Evolutionary conservation across 1,140 invertebrate species (phyloP), one percentile per base, ranked within the genome.

Genomic region (Caenorhabditis elegans): DNA sequence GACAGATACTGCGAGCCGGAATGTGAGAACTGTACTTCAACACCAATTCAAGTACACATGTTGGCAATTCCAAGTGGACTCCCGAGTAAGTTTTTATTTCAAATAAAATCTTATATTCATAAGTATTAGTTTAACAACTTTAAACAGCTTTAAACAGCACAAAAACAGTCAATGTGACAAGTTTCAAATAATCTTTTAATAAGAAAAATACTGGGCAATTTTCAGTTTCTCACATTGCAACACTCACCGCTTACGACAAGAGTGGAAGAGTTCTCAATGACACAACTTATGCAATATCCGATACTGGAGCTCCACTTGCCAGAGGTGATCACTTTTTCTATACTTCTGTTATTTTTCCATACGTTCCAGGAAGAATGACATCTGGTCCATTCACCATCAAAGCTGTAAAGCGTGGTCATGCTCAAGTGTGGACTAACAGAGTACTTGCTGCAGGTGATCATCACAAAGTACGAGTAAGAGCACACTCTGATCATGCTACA

Each of bases 201-300:
- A 0, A 0, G 5, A 13, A 39, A 78, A 26, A 6, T 51, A 51
- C 3, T 10, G 47, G 15, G 8, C 26, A 8, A 55, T 55, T 55
- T n/a, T 5, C 24, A 46, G 85, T 77, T 22, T 86, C 86, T 19
- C 80, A 85, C 3, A 60, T 88, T 13, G 78, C 86, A 10, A 77
- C 83, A 6, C 79, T 88, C 2, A 85, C 84, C n/a, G 86, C 86
- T 10, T 85, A 85, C 55, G 87, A 88, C 48, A 77, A 77, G 17
- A 34, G 22, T 15, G 86, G 86, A 15, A 34, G 82, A 26, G 80
- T 86, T 11, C 82, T 88, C 31, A 48, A 78, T 46, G 77, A 83
- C 46, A 79, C 76, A 6, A 36, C 36, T 24, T 78, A 47, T 24
- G 24, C 53, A 8, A 82, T 82, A 34, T 82, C 53, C 8, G 51